These are phyloP conservation scores for Cavia porcellus DNA, from an alignment of 2,113 vertebrate species.

Conservation along the genomic window DNA sequence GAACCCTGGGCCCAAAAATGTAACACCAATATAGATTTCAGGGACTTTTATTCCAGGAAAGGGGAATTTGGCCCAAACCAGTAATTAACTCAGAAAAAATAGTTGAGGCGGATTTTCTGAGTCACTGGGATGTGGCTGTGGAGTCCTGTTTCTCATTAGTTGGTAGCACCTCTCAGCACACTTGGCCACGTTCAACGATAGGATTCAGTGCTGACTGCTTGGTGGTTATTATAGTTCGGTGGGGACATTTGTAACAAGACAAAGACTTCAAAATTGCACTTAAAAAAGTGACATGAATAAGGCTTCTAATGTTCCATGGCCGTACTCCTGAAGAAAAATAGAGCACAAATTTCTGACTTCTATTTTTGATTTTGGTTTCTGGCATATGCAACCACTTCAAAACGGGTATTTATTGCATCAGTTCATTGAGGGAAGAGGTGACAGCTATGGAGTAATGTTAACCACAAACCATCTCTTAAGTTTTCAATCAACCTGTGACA, in stretches of 20 bases:
- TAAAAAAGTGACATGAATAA: slow-evolving; percentile 15
- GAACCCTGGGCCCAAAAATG: slow-evolving; percentile 8
- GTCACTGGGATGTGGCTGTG: slow-evolving; percentile 53
- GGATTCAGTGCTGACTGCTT: not conserved
- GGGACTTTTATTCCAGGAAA: slow-evolving; percentile 66
- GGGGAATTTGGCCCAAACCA: slow-evolving; percentile 51
- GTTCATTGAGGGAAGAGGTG: not conserved
- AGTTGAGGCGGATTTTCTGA: slow-evolving; percentile 68
- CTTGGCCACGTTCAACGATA: slow-evolving; percentile 15
- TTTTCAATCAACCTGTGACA: not conserved
- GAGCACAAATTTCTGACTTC: slow-evolving; percentile 56
- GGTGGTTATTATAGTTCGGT: slow-evolving; percentile 27
- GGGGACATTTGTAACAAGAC: slow-evolving; percentile 14
- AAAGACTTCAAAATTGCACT: not conserved
- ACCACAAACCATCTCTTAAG: not conserved
- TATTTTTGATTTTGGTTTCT: slow-evolving; percentile 31
- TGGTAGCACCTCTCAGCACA: not conserved
- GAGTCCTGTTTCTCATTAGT: slow-evolving; percentile 72
- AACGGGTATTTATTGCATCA: not conserved
- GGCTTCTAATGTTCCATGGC: not conserved
- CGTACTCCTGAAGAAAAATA: slow-evolving; percentile 51
- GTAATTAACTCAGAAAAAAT: slow-evolving; percentile 75
- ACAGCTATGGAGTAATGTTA: not conserved
- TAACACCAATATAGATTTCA: slow-evolving; percentile 44
- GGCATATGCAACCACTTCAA: not conserved